Conservation (phyloP, 2,888 invertebrate species). For the Blastobasis adustella region DNA sequence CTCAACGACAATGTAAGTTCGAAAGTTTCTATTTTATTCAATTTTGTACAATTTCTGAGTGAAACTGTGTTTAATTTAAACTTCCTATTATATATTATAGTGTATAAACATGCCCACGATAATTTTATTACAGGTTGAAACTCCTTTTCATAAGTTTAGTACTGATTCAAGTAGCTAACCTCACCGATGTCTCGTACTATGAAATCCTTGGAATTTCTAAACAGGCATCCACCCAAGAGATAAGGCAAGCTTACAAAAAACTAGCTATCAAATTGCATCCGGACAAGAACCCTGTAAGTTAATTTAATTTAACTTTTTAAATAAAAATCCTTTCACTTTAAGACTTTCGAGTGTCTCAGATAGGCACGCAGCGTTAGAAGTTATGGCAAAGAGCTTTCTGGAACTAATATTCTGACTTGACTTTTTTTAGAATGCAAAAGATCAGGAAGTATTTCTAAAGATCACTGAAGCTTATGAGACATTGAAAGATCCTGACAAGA, state of each 20-base stretch:
- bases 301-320: background rate
- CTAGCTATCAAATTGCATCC: slow-evolving; percentile 84
- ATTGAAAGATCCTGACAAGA: slow-evolving; percentile 85
- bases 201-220: slow-evolving; percentile 79
- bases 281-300: slow-evolving; percentile 79
- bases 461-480: slow-evolving; percentile 91
- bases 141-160: slow-evolving; percentile 26
- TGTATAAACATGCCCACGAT: background rate
- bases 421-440: slow-evolving; percentile 77
- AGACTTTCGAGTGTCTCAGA: background rate
- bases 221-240: slow-evolving; percentile 80
- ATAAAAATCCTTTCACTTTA: background rate
- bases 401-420: background rate
- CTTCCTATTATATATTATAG: too few species aligned
- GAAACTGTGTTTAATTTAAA: too few species aligned
- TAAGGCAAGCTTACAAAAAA: slow-evolving; percentile 85
- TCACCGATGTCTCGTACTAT: slow-evolving; percentile 67
- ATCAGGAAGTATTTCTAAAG: slow-evolving; percentile 84
- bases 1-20: background rate
- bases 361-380: background rate
- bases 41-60: background rate
- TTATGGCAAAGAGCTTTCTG: background rate
- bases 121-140: slow-evolving; percentile 35
- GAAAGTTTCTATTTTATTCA: background rate
- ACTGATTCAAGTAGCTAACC: slow-evolving; percentile 35